These are phyloP conservation scores for Therioaphis trifolii DNA, from an alignment of 2,888 invertebrate species.

Conservation along the genomic window DNA sequence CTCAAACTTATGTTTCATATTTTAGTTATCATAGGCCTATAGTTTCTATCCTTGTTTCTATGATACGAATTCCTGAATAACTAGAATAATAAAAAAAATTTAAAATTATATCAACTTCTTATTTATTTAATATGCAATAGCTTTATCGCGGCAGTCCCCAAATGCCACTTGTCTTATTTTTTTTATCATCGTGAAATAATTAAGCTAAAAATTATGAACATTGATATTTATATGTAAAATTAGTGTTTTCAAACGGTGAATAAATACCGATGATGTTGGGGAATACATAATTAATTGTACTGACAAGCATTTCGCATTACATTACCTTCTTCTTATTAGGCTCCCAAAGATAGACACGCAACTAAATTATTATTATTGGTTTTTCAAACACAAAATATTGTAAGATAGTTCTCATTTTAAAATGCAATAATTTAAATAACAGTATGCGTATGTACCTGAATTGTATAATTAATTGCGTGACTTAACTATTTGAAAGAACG, in stretches of 20 bases:
- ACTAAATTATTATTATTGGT: constrained; percentile 9
- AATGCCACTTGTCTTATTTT: too few species aligned
- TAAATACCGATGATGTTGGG: neutral
- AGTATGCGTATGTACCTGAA: neutral
- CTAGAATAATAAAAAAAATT: too few species aligned
- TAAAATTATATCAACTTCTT: too few species aligned
- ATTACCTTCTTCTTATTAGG: neutral
- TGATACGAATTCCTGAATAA: too few species aligned
- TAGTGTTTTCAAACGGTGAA: neutral
- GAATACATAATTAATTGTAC: constrained; percentile 1
- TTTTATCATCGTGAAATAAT: too few species aligned
- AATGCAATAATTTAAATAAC: neutral
- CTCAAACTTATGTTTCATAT: too few species aligned
- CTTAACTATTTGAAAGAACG: neutral
- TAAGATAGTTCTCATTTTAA: neutral
- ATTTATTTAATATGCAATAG: too few species aligned
- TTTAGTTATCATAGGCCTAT: too few species aligned
- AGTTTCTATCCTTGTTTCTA: too few species aligned
- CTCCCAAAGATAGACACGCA: neutral
- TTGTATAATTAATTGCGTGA: constrained; percentile 10
- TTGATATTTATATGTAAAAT: neutral
- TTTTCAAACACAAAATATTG: neutral
- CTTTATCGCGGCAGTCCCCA: too few species aligned
- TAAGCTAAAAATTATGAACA: too few species aligned
- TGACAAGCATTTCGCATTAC: neutral